Evolutionary conservation across 2,113 vertebrate species (phyloP).

Genomic region (Petrocephalus zakoni): DNA sequence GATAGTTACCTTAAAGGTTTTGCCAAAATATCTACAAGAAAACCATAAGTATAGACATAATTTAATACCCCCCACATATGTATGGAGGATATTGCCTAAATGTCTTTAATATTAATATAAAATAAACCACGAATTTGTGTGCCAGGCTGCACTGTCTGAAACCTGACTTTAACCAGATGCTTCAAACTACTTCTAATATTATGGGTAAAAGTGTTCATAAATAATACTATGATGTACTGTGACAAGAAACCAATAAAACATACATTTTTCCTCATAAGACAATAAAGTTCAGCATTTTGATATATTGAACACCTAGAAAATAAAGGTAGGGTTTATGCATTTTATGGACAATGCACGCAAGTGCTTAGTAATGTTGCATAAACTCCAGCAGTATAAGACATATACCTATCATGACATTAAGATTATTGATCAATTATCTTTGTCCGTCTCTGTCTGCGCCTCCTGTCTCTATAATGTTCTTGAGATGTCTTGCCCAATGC

Average conservation of each 20-base stretch:
- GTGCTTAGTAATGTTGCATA: background rate
- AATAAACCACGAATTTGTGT: background rate
- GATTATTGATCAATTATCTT: no score
- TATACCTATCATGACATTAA: background rate
- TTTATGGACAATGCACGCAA: background rate
- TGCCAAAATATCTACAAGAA: background rate
- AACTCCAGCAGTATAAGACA: background rate
- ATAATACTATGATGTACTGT: background rate
- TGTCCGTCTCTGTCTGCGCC: no score
- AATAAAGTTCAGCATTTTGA: background rate
- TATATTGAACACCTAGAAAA: background rate
- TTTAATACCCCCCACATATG: background rate
- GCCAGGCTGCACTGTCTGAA: background rate
- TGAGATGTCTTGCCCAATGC: no score
- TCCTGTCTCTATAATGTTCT: no score
- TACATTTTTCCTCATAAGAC: background rate
- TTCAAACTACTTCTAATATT: background rate
- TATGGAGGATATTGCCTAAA: background rate
- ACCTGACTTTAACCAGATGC: background rate
- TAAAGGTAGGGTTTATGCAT: background rate
- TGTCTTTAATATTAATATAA: background rate
- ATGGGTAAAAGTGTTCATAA: background rate
- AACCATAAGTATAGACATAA: background rate
- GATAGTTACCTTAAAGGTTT: background rate
- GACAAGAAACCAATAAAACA: background rate